Conservation (phyloP, 2,797 vertebrate species). For the Gallirallus australis region DNA sequence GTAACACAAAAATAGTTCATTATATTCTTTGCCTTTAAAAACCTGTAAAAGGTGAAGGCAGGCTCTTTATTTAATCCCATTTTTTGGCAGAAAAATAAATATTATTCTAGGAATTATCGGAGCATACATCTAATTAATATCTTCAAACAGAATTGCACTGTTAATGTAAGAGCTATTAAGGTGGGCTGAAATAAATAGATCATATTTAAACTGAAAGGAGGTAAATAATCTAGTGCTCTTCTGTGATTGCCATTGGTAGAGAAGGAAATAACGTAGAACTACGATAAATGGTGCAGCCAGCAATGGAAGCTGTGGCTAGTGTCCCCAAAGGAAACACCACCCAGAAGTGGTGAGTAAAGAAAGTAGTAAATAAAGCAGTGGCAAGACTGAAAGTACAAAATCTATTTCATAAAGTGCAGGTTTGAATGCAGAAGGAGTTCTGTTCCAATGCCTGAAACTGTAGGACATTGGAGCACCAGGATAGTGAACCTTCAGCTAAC, state of each 20-base stretch:
- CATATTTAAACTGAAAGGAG: conserved; percentile 33
- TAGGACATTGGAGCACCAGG: not conserved
- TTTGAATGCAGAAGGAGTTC: not conserved
- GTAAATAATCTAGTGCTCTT: conserved; percentile 40
- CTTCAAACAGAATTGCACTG: not conserved
- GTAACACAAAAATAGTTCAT: not conserved
- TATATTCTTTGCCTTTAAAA: not conserved
- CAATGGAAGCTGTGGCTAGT: not conserved
- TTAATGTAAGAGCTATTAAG: not conserved
- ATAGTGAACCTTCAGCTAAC: not conserved
- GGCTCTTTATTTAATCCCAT: not conserved
- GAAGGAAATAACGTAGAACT: conserved; percentile 19
- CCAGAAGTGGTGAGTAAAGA: not conserved
- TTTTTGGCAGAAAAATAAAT: conserved; percentile 18
- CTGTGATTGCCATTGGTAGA: conserved; percentile 30
- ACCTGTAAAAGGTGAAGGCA: not conserved
- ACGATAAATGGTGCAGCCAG: not conserved
- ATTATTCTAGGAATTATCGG: conserved; percentile 3
- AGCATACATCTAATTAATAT: not conserved
- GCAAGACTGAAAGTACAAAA: not conserved
- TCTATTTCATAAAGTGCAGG: not conserved
- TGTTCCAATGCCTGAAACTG: not conserved
- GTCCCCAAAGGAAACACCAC: not conserved
- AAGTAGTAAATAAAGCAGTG: conserved; percentile 4
- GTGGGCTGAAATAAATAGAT: conserved; percentile 13